phyloP scores from a whole-genome alignment of 2,888 invertebrate species.

The Dexiosoma caninum region DNA sequence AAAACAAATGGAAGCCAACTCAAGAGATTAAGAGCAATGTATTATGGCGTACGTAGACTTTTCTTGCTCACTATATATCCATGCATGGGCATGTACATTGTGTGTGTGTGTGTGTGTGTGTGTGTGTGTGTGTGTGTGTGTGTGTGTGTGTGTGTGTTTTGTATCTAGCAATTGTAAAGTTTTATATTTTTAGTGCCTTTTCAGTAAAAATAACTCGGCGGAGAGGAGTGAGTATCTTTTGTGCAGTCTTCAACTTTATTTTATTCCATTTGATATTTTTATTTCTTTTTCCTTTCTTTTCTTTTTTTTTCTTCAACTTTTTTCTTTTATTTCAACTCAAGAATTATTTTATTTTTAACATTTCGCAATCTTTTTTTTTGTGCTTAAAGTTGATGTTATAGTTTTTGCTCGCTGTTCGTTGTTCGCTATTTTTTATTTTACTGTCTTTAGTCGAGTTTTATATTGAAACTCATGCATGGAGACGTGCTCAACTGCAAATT shows the following conservation, averaged over 20 bases:
- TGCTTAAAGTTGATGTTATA: constrained; percentile 28
- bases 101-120: no score
- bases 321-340: constrained; percentile 7
- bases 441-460: constrained; percentile 2
- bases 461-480: constrained; percentile 27
- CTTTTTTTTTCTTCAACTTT: neutral
- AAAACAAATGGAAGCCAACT: no score
- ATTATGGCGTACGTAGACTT: no score
- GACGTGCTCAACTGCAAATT: constrained; percentile 47
- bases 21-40: no score
- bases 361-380: constrained; percentile 17
- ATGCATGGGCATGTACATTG: no score
- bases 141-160: no score
- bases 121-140: no score
- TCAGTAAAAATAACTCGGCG: constrained; percentile 3
- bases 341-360: constrained; percentile 4
- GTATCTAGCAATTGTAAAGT: neutral
- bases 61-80: no score
- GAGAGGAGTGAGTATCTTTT: neutral
- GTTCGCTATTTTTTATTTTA: neutral
- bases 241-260: neutral
- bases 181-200: constrained; percentile 11
- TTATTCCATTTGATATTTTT: neutral
- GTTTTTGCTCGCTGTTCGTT: neutral
- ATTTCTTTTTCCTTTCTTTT: neutral